Conservation (phyloP, 2,888 invertebrate species). For the Rhingia campestris region DNA sequence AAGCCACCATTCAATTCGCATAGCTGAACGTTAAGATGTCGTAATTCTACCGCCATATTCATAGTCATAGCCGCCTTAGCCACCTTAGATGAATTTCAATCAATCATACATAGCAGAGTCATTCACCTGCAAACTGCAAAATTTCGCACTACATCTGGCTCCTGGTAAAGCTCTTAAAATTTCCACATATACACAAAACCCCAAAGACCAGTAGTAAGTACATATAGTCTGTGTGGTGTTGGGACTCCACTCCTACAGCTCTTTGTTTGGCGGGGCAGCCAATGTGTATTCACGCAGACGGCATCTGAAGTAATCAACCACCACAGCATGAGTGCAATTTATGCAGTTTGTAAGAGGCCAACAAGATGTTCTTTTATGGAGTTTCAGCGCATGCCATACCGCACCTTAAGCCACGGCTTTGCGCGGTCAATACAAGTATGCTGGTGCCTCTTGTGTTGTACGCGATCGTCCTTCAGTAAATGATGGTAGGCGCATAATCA, state of each 20-base stretch:
- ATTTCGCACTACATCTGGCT: slow-evolving; percentile 22
- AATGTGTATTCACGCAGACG: slow-evolving; percentile 18
- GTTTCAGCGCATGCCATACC: slow-evolving; percentile 29
- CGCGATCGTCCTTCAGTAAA: slow-evolving; percentile 40
- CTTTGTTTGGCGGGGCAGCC: slow-evolving; percentile 39
- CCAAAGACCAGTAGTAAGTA: slow-evolving; percentile 53
- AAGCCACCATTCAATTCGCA: slow-evolving; percentile 25
- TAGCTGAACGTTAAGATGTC: slow-evolving; percentile 33
- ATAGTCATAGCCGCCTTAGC: slow-evolving; percentile 20
- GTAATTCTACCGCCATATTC: slow-evolving; percentile 32
- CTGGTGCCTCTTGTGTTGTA: slow-evolving; percentile 16
- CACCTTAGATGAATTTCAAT: slow-evolving; percentile 66
- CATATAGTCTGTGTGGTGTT: slow-evolving; percentile 1
- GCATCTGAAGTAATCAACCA: slow-evolving; percentile 51
- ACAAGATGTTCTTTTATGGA: slow-evolving; percentile 48
- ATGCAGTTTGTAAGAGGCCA: slow-evolving; percentile 47
- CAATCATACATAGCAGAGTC: slow-evolving; percentile 50
- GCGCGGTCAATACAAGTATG: slow-evolving; percentile 18
- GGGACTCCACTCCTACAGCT: slow-evolving; percentile 14
- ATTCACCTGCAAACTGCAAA: slow-evolving; percentile 54
- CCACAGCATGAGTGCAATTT: slow-evolving; percentile 57
- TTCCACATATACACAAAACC: not conserved
- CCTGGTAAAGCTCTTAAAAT: slow-evolving; percentile 33
- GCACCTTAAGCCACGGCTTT: slow-evolving; percentile 22
- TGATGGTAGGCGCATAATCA: slow-evolving; percentile 18